A percentile compares a stretch with the other conserved stretches of the same genome.
Conservation (phyloP, 2,113 vertebrate species). For the Heteronetta atricapilla region DNA sequence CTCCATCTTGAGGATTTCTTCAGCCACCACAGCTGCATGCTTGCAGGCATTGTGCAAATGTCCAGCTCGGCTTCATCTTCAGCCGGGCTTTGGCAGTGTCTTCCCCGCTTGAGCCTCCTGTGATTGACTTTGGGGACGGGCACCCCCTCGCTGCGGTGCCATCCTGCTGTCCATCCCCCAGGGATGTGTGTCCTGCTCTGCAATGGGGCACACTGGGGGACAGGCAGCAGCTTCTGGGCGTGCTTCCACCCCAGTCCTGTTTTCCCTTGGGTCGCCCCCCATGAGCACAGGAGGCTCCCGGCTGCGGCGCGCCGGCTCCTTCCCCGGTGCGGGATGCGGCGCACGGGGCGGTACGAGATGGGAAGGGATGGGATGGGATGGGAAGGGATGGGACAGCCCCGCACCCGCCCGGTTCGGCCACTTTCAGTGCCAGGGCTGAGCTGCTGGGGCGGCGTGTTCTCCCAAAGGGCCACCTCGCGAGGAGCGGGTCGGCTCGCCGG, state of each 20-base stretch:
- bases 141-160: fast-evolving
- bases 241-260: background rate
- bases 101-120: background rate
- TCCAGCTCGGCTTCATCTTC: background rate
- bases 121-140: background rate
- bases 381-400: background rate
- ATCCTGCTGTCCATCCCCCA: background rate
- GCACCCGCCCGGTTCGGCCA: background rate
- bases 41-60: fast-evolving
- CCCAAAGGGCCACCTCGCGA: background rate
- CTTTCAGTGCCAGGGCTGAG: background rate
- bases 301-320: background rate
- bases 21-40: fast-evolving
- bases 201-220: fast-evolving
- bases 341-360: background rate
- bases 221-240: background rate
- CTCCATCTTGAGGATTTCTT: background rate
- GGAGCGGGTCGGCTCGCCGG: background rate
- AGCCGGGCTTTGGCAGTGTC: background rate
- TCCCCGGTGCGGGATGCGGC: background rate
- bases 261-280: background rate
- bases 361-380: too few relatives aligned
- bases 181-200: background rate
- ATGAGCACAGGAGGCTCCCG: background rate
- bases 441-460: background rate